Evolutionary conservation across 2,797 vertebrate genomes (phyloP).

Genomic region (Balearica regulorum): DNA sequence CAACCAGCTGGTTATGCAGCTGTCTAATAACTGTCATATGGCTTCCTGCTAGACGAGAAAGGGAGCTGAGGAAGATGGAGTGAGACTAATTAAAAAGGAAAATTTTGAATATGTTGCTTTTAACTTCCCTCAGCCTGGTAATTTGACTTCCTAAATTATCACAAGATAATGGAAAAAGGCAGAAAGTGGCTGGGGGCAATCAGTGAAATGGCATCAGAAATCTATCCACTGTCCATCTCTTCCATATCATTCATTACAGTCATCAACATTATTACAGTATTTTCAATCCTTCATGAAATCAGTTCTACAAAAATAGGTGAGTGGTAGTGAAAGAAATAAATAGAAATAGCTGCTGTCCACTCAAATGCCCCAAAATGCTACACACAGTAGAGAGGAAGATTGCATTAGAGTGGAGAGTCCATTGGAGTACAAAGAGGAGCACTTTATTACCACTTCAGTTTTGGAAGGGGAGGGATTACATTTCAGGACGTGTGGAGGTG

Average conservation of each 20-base stretch:
- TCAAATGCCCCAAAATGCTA: not conserved
- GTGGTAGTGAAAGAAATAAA: not conserved
- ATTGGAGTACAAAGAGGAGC: not conserved
- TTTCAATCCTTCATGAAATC: not conserved
- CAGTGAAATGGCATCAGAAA: not conserved
- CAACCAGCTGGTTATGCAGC: constrained; percentile 51
- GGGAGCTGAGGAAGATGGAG: not conserved
- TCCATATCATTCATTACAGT: not conserved
- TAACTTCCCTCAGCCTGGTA: not conserved
- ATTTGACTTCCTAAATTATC: not conserved
- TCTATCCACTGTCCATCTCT: not conserved
- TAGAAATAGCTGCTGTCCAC: not conserved
- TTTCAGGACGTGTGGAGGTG: not conserved
- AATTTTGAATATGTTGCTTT: constrained; percentile 7
- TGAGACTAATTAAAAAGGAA: constrained; percentile 52
- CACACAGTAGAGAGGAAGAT: not conserved
- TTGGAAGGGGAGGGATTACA: not conserved
- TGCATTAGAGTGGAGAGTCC: not conserved
- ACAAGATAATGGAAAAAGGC: not conserved
- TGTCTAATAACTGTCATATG: constrained; percentile 50
- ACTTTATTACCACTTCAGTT: not conserved
- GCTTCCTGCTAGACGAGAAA: constrained; percentile 19
- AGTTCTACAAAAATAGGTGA: not conserved
- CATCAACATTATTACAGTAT: not conserved
- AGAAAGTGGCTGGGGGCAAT: not conserved